These are phyloP conservation scores for Rhinella marina DNA, from an alignment of 2,797 vertebrate species.

Conservation along the genomic window DNA sequence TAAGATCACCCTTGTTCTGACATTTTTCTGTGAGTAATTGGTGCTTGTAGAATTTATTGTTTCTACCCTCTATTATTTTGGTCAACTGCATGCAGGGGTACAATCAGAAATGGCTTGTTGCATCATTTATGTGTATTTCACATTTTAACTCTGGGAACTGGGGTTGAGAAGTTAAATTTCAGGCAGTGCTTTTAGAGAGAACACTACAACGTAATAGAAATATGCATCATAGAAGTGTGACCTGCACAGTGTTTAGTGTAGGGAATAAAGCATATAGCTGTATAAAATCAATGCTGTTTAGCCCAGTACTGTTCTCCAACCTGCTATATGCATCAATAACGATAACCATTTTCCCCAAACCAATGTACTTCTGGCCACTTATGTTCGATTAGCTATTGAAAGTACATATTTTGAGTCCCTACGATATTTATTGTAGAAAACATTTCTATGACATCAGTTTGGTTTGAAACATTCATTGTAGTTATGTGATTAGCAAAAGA, in stretches of 20 bases:
- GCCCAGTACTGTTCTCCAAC: not conserved
- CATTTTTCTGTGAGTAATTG: conserved; percentile 59
- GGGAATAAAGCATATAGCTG: not conserved
- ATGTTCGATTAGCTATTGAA: not conserved
- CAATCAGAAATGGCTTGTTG: conserved; percentile 18
- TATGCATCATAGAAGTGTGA: not conserved
- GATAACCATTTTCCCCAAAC: not conserved
- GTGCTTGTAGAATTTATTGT: conserved; percentile 57
- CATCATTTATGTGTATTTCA: conserved; percentile 40
- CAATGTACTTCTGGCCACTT: not conserved
- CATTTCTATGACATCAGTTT: not conserved
- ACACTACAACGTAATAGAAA: not conserved
- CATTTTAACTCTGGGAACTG: not conserved
- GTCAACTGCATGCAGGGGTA: conserved; percentile 32
- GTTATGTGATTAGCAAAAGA: not conserved
- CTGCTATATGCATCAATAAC: not conserved
- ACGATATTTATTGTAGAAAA: not conserved
- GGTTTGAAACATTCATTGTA: not conserved
- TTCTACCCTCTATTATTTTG: conserved; percentile 54
- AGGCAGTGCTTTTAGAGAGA: conserved; percentile 1
- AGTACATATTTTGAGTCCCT: not conserved
- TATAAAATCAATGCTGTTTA: not conserved
- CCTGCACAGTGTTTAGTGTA: not conserved
- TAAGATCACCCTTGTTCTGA: conserved; percentile 55
- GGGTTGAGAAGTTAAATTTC: conserved; percentile 24